Conservation (phyloP, 2,888 invertebrate genomes). For the Salpingus planirostris region DNA sequence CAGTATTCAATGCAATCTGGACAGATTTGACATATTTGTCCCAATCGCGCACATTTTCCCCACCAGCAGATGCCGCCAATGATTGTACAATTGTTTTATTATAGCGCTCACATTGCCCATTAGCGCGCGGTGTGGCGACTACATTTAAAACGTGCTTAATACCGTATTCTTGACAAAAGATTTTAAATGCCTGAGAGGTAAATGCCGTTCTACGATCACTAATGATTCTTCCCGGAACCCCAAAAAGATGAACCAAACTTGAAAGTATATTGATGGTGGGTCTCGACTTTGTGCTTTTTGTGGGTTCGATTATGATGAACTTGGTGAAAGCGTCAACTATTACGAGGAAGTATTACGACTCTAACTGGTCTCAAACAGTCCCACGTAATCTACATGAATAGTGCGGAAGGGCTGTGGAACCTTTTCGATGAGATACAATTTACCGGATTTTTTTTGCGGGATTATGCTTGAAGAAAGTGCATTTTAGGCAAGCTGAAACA, state of each 20-base stretch:
- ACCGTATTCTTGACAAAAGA: constrained; percentile 8
- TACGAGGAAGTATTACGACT: background rate
- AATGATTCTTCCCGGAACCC: constrained; percentile 15
- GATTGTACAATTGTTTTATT: constrained; percentile 4
- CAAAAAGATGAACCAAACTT: constrained; percentile 18
- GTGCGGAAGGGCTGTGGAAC: constrained; percentile 10
- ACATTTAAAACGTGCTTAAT: constrained; percentile 13
- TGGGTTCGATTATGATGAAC: constrained; percentile 20
- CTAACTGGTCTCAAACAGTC: constrained; percentile 21
- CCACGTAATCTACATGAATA: constrained; percentile 22
- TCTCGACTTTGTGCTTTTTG: constrained; percentile 14
- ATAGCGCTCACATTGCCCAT: constrained; percentile 9
- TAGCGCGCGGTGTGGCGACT: constrained; percentile 9
- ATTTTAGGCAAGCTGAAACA: constrained; percentile 26
- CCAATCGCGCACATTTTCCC: constrained; percentile 17
- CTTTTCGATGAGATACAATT: constrained; percentile 24
- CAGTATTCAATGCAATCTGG: constrained; percentile 22
- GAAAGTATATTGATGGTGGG: constrained; percentile 12
- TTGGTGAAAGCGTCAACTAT: constrained; percentile 20
- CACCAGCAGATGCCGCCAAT: constrained; percentile 11
- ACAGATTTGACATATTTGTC: constrained; percentile 20
- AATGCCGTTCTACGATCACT: constrained; percentile 15
- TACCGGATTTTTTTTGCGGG: constrained; percentile 20
- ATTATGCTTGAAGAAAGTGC: constrained; percentile 20
- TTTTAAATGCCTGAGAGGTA: constrained; percentile 10